Evolutionary conservation across 2,797 vertebrate species (phyloP).

Genomic region (Sciurus vulgaris): DNA sequence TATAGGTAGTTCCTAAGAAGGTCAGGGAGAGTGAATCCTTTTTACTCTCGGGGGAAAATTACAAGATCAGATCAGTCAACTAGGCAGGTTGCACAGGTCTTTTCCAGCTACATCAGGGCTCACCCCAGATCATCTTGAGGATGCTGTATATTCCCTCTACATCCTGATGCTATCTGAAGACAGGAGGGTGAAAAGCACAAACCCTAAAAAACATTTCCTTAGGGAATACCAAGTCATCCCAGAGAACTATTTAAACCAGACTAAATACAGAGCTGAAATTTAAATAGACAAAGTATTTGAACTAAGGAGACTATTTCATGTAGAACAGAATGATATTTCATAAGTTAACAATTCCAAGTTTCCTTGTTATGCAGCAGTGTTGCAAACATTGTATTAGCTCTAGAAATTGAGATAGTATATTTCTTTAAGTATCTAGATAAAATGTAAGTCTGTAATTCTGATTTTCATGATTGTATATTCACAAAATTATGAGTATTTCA

Average conservation of each 20-base stretch:
- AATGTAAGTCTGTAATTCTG: background rate
- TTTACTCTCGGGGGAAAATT: background rate
- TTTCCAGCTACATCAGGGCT: background rate
- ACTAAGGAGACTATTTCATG: background rate
- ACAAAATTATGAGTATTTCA: conserved; percentile 9
- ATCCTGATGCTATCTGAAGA: background rate
- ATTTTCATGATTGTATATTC: background rate
- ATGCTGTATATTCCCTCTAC: background rate
- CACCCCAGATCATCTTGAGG: background rate
- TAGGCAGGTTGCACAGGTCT: background rate
- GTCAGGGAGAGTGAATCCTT: background rate
- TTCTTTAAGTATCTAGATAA: background rate
- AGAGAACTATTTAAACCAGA: background rate
- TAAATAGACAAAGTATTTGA: background rate
- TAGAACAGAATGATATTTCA: background rate
- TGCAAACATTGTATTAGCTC: background rate
- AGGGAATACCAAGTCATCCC: background rate
- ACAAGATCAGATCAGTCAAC: background rate
- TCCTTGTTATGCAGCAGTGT: background rate
- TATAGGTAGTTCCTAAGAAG: background rate
- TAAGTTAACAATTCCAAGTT: conserved; percentile 3
- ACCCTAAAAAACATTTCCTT: background rate
- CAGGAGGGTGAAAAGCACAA: background rate
- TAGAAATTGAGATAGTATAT: background rate
- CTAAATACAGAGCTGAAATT: background rate